phyloP scores from a whole-genome alignment of 1,140 invertebrate species.

The Ectropis grisescens region DNA sequence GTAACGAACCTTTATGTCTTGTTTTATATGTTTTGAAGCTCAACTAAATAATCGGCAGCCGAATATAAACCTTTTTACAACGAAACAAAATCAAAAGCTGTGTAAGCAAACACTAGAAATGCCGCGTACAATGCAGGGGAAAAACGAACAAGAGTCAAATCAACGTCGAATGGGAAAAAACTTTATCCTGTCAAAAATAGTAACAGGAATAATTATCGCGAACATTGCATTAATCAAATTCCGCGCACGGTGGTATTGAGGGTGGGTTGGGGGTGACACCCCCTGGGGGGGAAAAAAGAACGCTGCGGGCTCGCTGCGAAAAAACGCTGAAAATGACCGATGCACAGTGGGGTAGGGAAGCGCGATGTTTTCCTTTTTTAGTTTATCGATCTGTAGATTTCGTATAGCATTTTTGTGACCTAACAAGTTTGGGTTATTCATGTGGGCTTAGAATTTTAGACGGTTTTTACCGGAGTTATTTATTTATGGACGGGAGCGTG shows the following conservation, averaged over 20 bases:
- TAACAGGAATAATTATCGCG: constrained; percentile 67
- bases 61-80: too few relatives aligned
- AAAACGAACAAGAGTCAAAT: not conserved
- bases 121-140: too few relatives aligned
- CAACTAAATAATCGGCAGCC: too few relatives aligned
- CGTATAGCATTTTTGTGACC: too few relatives aligned
- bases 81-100: too few relatives aligned
- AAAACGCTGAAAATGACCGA: constrained; percentile 44
- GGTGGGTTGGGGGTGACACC: constrained; percentile 11
- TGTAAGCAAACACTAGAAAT: too few relatives aligned
- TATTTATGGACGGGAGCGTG: not conserved
- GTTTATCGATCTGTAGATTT: too few relatives aligned
- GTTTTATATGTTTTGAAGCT: too few relatives aligned
- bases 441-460: too few relatives aligned
- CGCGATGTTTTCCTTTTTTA: not conserved
- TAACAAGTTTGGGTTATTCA: constrained; percentile 5
- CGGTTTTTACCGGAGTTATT: too few relatives aligned
- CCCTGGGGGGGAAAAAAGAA: constrained; percentile 44
- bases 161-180: constrained; percentile 30
- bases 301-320: constrained; percentile 52
- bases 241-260: constrained; percentile 50
- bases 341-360: constrained; percentile 10
- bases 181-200: constrained; percentile 63
- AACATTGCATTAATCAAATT: constrained; percentile 70
- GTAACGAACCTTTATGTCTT: too few relatives aligned